A percentile compares a stretch with the other conserved stretches of the same genome.
phyloP scores from a whole-genome alignment of 2,113 vertebrate genomes.

The Dunckerocampus dactyliophorus region DNA sequence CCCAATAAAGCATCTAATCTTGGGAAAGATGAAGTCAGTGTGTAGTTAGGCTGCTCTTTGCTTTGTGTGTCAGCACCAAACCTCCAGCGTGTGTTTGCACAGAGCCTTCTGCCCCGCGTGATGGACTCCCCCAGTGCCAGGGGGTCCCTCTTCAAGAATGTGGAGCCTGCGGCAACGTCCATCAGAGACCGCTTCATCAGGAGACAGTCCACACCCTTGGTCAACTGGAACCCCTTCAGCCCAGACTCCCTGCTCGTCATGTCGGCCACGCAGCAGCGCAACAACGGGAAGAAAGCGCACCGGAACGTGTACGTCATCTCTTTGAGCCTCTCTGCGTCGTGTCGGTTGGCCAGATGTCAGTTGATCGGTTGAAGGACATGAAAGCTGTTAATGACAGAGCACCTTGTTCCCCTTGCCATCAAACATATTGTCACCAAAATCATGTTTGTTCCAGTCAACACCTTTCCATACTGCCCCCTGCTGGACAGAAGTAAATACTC shows the following conservation, averaged over 20 bases:
- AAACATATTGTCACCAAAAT: neutral
- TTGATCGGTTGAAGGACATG: too few species aligned
- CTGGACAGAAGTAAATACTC: neutral
- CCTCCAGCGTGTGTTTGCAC: neutral
- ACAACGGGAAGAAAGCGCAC: conserved; percentile 81
- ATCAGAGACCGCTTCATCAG: conserved; percentile 67
- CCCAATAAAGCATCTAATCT: too few species aligned
- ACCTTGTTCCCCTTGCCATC: too few species aligned
- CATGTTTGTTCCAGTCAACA: neutral
- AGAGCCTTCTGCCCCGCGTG: conserved; percentile 89
- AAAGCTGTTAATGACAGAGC: too few species aligned
- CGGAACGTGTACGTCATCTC: conserved; percentile 80
- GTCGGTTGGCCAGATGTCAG: too few species aligned
- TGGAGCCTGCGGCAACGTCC: conserved; percentile 74
- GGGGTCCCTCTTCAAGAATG: conserved; percentile 85
- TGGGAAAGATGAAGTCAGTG: too few species aligned
- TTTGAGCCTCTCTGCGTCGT: neutral
- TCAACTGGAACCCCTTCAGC: conserved; percentile 98
- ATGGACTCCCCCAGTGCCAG: conserved; percentile 69
- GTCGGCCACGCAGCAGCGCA: conserved; percentile 76
- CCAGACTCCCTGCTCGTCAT: conserved; percentile 89
- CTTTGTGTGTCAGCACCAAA: too few species aligned
- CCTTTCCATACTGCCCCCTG: too few species aligned
- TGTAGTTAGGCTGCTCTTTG: too few species aligned
- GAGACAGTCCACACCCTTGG: conserved; percentile 69